Evolutionary conservation across 1,140 invertebrate genomes (phyloP).

Genomic region (Drosophila ercepeae): DNA sequence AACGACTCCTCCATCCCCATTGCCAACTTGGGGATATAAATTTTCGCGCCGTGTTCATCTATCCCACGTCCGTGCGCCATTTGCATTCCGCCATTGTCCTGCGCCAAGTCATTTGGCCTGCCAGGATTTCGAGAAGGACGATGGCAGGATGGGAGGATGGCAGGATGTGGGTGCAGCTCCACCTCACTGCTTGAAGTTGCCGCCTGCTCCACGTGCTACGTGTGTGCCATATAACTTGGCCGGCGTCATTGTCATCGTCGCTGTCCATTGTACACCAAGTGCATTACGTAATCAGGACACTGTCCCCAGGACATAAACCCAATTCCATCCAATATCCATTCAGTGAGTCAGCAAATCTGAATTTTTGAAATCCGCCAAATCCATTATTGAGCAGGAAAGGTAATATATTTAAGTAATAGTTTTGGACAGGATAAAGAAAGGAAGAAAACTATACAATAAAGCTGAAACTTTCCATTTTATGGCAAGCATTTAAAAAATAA

Average conservation of each 20-base stretch:
- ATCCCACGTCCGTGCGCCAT: constrained; percentile 68
- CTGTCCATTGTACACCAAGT: constrained; percentile 51
- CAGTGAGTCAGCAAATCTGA: background rate
- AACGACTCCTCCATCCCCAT: background rate
- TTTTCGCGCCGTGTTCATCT: constrained; percentile 63
- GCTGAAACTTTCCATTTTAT: background rate
- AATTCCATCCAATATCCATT: background rate
- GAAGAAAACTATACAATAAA: background rate
- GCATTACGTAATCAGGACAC: constrained; percentile 69
- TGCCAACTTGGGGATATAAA: constrained; percentile 18
- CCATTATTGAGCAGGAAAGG: background rate
- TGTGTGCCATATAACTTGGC: constrained; percentile 72
- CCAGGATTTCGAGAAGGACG: background rate
- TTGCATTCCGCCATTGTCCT: constrained; percentile 74
- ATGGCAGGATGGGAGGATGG: background rate
- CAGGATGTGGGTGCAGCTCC: background rate
- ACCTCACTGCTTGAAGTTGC: constrained; percentile 7
- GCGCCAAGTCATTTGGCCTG: constrained; percentile 44
- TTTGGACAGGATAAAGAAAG: background rate
- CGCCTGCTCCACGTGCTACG: constrained; percentile 49
- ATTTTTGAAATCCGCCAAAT: background rate
- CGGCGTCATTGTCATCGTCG: constrained; percentile 52
- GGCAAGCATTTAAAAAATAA: background rate
- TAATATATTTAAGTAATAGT: background rate
- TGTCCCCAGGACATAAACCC: background rate